A percentile compares a stretch with the other conserved stretches of the same genome.
phyloP scores from a whole-genome alignment of 2,888 invertebrate species.

The Lasioglossum figueresi region DNA sequence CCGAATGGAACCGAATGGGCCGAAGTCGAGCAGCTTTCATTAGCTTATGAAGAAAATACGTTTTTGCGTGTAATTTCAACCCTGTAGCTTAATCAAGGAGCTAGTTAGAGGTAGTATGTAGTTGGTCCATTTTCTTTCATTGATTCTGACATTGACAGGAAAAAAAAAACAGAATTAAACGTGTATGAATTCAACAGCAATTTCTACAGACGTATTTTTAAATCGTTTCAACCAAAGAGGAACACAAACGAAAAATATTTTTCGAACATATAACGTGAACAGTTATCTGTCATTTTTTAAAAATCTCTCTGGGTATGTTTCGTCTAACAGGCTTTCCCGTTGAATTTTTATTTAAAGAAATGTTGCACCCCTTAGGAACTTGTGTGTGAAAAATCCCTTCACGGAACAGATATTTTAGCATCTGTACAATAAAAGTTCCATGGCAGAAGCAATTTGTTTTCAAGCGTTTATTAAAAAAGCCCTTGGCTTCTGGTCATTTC shows the following conservation, averaged over 20 bases:
- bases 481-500: neutral
- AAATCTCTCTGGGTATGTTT: neutral
- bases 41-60: neutral
- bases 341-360: neutral
- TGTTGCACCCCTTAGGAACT: neutral
- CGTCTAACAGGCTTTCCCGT: neutral
- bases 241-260: neutral
- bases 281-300: neutral
- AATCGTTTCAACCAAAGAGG: neutral
- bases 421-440: neutral
- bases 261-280: neutral
- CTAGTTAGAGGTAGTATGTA: neutral
- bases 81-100: neutral
- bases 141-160: too few relatives aligned
- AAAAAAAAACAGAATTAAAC: too few relatives aligned
- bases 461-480: neutral
- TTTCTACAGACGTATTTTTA: neutral
- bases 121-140: neutral
- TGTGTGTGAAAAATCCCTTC: neutral
- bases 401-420: neutral
- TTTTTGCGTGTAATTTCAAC: neutral
- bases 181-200: neutral
- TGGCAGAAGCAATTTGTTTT: neutral
- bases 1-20: neutral
- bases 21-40: neutral